Base-by-base conservation (phyloP, 92 coral and sea anemone species). In the Chrysogorgia sp. region DNA sequence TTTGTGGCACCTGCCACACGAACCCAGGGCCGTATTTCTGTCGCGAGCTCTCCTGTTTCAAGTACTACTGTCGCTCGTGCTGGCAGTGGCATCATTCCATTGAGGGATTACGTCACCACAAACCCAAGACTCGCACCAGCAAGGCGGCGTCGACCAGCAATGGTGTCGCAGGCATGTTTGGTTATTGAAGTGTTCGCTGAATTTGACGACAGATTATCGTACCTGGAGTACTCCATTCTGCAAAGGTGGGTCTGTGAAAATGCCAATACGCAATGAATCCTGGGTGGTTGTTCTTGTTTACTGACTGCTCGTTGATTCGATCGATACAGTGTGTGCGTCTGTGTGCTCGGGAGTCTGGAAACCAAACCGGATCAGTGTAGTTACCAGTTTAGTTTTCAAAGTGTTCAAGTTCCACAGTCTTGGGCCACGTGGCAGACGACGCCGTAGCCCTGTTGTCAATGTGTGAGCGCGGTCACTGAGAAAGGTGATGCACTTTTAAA, bases 41-140 rank as follows among this genome's bases (percentile, higher is more conserved):
- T 50, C 98, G 98, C 40, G 98, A 94, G 61, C 87, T 91, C 70
- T 79, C 91, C 29, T 94, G 98, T 70, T 94, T 94, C 87, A 89
- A 89, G 86, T 94, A 94, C 77, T 94, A 94, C 83, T 94, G 98
- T 55, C 98, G 92, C 20, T 94, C 98, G 1, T 94, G 98, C 47
- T 94, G 98, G 98, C 90, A 91, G 64, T 94, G 98, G 98, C 98
- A 94, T 76, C 98, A 94, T 57, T 94, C 98, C 13, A 91, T 94
- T 49, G 98, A 94, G 62, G 97, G 98, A 19, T 89, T 88, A 82
- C 92, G 98, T 66, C 93, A 91, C 60, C 98, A 94, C 88, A 86
- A 88, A 32, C 94, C 94, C 10, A 72, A 87, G 85, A 90, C 94
- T 15, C 87, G 94, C 3, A 87, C 94, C 43, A 90, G 94, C 82